These are phyloP conservation scores for Hippocampus guttulatus DNA, from an alignment of 2,113 vertebrate species.

Conservation along the genomic window DNA sequence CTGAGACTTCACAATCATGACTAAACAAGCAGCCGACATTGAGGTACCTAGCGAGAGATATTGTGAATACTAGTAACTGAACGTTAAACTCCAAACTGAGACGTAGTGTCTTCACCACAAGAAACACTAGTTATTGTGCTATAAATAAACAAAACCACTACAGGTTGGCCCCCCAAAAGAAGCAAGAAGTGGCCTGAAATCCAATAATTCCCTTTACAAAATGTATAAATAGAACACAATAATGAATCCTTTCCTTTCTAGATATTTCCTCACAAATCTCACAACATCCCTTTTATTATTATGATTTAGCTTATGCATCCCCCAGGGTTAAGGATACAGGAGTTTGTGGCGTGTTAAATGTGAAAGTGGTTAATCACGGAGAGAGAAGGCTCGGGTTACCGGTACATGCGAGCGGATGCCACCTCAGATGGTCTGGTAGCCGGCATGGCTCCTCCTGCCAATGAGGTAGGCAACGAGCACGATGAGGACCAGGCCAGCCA, in stretches of 20 bases:
- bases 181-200: slow-evolving; percentile 12
- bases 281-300: slow-evolving; percentile 34
- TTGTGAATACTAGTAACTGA: neutral
- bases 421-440: slow-evolving; percentile 95
- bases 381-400: slow-evolving; percentile 37
- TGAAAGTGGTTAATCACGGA: slow-evolving; percentile 53
- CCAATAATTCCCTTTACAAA: slow-evolving; percentile 51
- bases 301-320: slow-evolving; percentile 15
- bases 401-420: slow-evolving; percentile 9
- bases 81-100: neutral
- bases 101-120: neutral
- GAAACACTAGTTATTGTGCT: slow-evolving; percentile 44
- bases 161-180: slow-evolving; percentile 12
- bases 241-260: slow-evolving; percentile 1
- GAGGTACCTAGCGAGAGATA: neutral
- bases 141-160: slow-evolving; percentile 41
- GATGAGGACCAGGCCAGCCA: slow-evolving; percentile 90
- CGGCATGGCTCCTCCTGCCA: slow-evolving; percentile 93
- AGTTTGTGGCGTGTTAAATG: slow-evolving; percentile 4
- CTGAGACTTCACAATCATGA: slow-evolving; percentile 3
- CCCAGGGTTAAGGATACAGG: slow-evolving; percentile 31
- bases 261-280: slow-evolving; percentile 23
- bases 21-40: neutral
- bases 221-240: slow-evolving; percentile 51
- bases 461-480: slow-evolving; percentile 95